phyloP scores from a whole-genome alignment of 2,113 vertebrate species.

The Laticauda laticaudata region DNA sequence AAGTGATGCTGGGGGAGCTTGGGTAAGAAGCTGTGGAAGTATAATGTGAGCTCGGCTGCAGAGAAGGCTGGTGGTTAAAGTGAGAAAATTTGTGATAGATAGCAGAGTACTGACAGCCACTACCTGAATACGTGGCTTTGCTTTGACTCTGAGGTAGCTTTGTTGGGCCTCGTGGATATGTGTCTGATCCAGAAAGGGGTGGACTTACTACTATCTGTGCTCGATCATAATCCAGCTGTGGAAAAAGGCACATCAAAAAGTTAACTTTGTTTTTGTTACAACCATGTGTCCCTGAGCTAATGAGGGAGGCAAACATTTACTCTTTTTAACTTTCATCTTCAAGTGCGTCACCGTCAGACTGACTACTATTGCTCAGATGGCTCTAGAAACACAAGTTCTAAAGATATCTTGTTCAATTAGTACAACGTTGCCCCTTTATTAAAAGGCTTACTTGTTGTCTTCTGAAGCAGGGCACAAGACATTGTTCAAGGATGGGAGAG shows the following conservation, averaged over 20 bases:
- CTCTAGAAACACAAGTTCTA: not conserved
- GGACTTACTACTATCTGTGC: slow-evolving; percentile 84
- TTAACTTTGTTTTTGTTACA: fast-evolving
- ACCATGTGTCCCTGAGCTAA: not conserved
- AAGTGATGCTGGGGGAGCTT: slow-evolving; percentile 87
- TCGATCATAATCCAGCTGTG: slow-evolving; percentile 90
- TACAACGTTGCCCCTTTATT: not conserved
- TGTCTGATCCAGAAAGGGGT: slow-evolving; percentile 83
- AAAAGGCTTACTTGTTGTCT: not conserved
- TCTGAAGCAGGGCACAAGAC: not conserved
- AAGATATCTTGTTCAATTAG: not conserved
- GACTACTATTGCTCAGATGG: not conserved
- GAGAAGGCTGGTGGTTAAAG: slow-evolving; percentile 84
- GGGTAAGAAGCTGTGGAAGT: slow-evolving; percentile 91
- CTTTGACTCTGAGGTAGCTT: slow-evolving; percentile 96
- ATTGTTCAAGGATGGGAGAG: not conserved
- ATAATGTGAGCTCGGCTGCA: slow-evolving; percentile 88
- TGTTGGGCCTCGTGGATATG: slow-evolving; percentile 86
- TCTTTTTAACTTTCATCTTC: not conserved
- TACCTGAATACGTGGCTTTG: slow-evolving; percentile 83
- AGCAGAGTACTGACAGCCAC: slow-evolving; percentile 85
- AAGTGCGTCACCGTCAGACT: not conserved
- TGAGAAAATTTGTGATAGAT: slow-evolving; percentile 87
- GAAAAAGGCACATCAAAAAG: not conserved
- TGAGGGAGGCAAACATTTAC: not conserved